Evolutionary conservation across 2,888 invertebrate species (phyloP), one percentile per base, ranked within the genome.

Genomic region (Malachius bipustulatus): DNA sequence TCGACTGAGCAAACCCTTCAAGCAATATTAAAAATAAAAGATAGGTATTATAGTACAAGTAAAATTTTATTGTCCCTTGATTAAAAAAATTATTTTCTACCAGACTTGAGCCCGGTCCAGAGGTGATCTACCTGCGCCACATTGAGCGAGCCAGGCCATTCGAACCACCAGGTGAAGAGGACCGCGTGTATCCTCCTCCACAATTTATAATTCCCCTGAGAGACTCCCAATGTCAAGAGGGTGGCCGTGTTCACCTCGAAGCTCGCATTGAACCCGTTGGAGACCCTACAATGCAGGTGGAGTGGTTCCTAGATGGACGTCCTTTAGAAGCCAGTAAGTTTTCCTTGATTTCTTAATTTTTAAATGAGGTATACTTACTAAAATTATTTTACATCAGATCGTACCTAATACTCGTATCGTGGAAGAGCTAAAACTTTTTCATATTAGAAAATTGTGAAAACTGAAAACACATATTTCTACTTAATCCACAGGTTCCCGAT

Each of bases 201-300:
- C 82, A 84, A 64, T 91, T 91, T 65, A 85, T 89, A 56, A 79
- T 89, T 64, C 89, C 89, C 50, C 69, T 91, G 49, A 75, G 75
- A 54, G 83, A 88, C 66, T 71, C 81, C 45, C 69, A 79, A 49
- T 81, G 87, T 60, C 72, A 78, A 57, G 94, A 94, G 67, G 89
- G 93, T 63, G 88, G 88, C 57, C 79, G 87, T 59, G 80, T 90
- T 55, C 91, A 94, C 69, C 91, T 97, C 71, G 96, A 97, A 70
- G 94, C 93, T 59, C 82, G 91, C 64, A 85, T 96, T 65, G 87
- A 89, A 66, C 96, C 96, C 49, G 87, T 93, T 56, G 93, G 93
- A 48, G 96, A 97, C 66, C 91, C 94, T 45, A 83, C 82, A 33
- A 89, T 96, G 89, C 80, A 80, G 56, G 87, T 96, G 51, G 91